Evolutionary conservation across 2,797 vertebrate species (phyloP).

Genomic region (Pogoniulus pusillus): DNA sequence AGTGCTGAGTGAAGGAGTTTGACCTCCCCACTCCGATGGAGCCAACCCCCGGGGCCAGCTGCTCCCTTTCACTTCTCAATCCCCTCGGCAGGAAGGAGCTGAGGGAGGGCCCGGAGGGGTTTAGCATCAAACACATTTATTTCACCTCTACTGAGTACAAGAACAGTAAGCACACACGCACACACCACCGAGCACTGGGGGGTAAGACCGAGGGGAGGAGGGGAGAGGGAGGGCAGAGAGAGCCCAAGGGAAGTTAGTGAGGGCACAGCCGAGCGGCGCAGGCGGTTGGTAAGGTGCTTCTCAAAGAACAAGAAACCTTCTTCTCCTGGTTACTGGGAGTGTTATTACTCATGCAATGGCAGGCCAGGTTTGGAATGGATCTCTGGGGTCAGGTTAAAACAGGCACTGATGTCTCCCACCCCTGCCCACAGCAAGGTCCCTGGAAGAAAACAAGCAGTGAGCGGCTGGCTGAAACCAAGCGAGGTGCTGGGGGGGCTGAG

Average conservation of each 20-base stretch:
- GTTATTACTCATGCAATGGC: slow-evolving; percentile 76
- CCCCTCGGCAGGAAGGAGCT: not conserved
- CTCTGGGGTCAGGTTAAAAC: slow-evolving; percentile 69
- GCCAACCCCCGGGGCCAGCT: accelerated
- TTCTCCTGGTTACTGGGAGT: slow-evolving; percentile 65
- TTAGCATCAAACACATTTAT: slow-evolving; percentile 90
- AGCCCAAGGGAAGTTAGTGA: slow-evolving; percentile 62
- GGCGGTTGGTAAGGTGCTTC: slow-evolving; percentile 79
- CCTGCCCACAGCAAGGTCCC: slow-evolving; percentile 62
- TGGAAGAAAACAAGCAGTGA: slow-evolving; percentile 41
- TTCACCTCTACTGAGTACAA: slow-evolving; percentile 95
- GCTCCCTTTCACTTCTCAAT: not conserved
- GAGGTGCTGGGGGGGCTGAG: not conserved
- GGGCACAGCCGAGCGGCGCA: slow-evolving; percentile 73
- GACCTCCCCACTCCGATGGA: too few species aligned
- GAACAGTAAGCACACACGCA: slow-evolving; percentile 95
- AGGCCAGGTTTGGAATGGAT: slow-evolving; percentile 78
- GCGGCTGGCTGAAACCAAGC: not conserved
- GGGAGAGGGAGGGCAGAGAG: slow-evolving; percentile 76
- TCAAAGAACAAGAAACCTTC: slow-evolving; percentile 66
- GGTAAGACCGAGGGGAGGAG: slow-evolving; percentile 54
- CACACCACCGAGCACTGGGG: slow-evolving; percentile 91
- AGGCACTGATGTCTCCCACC: slow-evolving; percentile 71
- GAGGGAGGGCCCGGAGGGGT: not conserved
- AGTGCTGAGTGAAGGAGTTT: too few species aligned